phyloP scores from a whole-genome alignment of 2,888 invertebrate genomes.

The Pterostichus niger region DNA sequence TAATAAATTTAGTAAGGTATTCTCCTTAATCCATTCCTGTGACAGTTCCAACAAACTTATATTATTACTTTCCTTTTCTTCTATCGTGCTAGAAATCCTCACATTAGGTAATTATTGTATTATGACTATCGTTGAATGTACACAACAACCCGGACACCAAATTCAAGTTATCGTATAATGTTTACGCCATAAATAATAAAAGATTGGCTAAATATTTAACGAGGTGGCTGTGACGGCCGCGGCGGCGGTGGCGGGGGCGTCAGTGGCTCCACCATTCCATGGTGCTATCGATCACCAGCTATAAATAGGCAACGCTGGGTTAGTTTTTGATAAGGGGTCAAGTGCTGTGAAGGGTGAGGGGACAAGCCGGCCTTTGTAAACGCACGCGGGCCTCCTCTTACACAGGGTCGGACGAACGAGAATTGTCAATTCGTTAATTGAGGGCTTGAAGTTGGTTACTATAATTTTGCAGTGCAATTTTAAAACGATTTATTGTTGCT shows the following conservation, averaged over 20 bases:
- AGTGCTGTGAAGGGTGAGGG: constrained; percentile 24
- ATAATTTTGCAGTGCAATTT: too few species aligned
- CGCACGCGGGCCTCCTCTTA: constrained; percentile 2
- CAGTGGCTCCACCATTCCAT: neutral
- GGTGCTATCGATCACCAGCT: constrained; percentile 36
- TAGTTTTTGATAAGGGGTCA: constrained; percentile 53
- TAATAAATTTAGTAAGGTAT: neutral
- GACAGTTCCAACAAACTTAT: neutral
- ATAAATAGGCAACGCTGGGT: constrained; percentile 54
- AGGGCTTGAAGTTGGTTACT: too few species aligned
- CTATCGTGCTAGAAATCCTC: constrained; percentile 29
- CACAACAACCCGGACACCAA: constrained; percentile 8
- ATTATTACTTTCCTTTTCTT: constrained; percentile 38
- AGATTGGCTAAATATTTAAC: constrained; percentile 53
- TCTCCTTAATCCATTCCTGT: constrained; percentile 9
- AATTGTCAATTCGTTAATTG: too few species aligned
- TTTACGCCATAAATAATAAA: constrained; percentile 51
- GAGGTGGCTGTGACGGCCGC: constrained; percentile 35
- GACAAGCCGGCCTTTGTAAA: constrained; percentile 36
- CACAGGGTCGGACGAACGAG: neutral
- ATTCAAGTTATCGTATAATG: constrained; percentile 11
- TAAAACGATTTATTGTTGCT: too few species aligned
- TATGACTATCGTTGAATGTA: constrained; percentile 5
- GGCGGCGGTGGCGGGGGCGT: neutral
- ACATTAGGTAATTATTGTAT: constrained; percentile 45